Conservation (phyloP, 2,797 vertebrate species). For the Parambassis ranga region DNA sequence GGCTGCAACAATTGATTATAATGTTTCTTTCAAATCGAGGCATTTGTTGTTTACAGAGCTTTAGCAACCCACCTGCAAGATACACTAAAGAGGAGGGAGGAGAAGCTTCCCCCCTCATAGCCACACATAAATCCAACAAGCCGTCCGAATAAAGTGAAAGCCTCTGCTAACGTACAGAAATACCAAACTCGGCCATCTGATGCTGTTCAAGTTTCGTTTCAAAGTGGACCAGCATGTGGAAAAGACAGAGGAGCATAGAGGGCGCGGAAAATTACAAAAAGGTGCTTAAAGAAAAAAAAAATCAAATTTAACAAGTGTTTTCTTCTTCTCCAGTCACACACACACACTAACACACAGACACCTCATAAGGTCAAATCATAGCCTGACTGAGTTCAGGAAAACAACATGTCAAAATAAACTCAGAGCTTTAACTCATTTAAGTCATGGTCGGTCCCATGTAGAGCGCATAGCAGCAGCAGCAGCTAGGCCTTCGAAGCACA, state of each 20-base stretch:
- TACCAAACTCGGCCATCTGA: slow-evolving; percentile 34
- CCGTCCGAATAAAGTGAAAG: slow-evolving; percentile 33
- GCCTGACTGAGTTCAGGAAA: slow-evolving; percentile 40
- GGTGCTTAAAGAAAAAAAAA: slow-evolving; percentile 41
- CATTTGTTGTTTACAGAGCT: slow-evolving; percentile 33
- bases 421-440: slow-evolving; percentile 39
- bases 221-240: neutral
- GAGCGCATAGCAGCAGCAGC: slow-evolving; percentile 24
- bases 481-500: slow-evolving; percentile 37
- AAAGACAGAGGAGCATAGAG: neutral
- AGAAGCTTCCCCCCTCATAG: too few relatives aligned
- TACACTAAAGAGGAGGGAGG: neutral
- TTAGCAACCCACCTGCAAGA: slow-evolving; percentile 21
- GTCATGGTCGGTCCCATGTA: slow-evolving; percentile 26
- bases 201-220: slow-evolving; percentile 38
- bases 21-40: too few relatives aligned
- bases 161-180: slow-evolving; percentile 38
- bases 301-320: slow-evolving; percentile 36
- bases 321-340: slow-evolving; percentile 46
- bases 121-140: too few relatives aligned
- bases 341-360: slow-evolving; percentile 45
- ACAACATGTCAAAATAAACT: slow-evolving; percentile 44
- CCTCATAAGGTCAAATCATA: slow-evolving; percentile 47
- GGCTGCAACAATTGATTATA: too few relatives aligned
- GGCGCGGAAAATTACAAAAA: slow-evolving; percentile 30